Percentiles rank a stretch among this genome's conserved stretches.
Conservation (phyloP, 2,113 vertebrate genomes). For the Thoracochromis brauschi region DNA sequence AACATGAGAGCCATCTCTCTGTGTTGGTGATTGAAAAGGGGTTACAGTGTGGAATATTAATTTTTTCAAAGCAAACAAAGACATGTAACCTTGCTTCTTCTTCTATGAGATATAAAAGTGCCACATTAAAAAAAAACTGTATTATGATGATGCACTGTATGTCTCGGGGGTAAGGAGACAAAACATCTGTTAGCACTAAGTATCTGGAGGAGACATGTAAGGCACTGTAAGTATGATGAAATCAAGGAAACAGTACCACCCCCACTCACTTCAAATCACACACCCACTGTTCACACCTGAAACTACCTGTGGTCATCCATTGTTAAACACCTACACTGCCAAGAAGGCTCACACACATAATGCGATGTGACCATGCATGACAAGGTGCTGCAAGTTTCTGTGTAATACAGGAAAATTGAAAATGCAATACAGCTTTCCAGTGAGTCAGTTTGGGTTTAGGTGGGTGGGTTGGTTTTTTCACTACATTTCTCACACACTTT, state of each 20-base stretch:
- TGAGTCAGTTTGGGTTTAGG: background rate
- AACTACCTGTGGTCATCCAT: background rate
- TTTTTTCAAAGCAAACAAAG: background rate
- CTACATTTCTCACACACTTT: background rate
- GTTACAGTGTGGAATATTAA: background rate
- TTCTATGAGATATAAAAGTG: background rate
- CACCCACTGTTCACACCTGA: background rate
- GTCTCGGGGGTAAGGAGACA: background rate
- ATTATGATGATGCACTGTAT: background rate
- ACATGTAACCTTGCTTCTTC: background rate
- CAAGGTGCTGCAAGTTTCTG: background rate
- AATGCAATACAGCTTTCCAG: background rate
- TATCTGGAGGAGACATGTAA: background rate
- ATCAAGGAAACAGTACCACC: conserved; percentile 22
- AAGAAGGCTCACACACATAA: background rate
- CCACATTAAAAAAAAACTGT: background rate
- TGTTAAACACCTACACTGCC: background rate
- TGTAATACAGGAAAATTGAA: background rate
- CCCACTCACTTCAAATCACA: background rate
- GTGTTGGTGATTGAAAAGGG: background rate
- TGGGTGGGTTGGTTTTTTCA: background rate
- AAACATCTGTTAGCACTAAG: background rate
- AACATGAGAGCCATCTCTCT: background rate
- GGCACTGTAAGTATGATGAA: conserved; percentile 54
- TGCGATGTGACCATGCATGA: background rate